Evolutionary conservation across 1,140 invertebrate species (phyloP), one percentile per base, ranked within the genome.

Genomic region (Caenorhabditis latens): DNA sequence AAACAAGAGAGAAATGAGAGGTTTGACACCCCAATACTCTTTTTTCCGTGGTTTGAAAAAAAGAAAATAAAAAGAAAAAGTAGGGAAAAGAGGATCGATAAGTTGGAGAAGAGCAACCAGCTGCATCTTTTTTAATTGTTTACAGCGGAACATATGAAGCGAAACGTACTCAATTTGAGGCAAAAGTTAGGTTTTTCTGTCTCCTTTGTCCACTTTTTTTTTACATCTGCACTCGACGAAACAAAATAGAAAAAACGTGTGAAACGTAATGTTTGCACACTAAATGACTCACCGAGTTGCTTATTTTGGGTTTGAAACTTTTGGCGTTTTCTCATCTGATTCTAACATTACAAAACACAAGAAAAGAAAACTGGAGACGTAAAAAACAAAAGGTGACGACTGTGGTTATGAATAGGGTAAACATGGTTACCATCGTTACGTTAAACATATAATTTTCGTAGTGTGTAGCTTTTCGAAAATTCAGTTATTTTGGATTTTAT

Each of bases 131-230:
- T 71, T 71, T 71, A 71, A 71, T 71, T 71, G 65, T 71, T 71
- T 71, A 71, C 40, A 71, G 19, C 65, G n/a, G 42, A 71, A 71
- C 65, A 43, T 71, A 13, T 71, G 65, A 71, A 71, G 65, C 65
- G 65, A 46, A 71, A 71, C 65, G 42, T 71, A 71, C 65, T 71
- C 65, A 71, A 71, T 71, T 71, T 46, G 65, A 71, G 65, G 65
- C 65, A 71, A 71, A 71, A 71, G 65, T 71, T 71, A 71, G 65
- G 40, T 71, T 71, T 43, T 71, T 43, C 46, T 71, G 21, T 43
- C 32, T 40, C 40, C 40, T 21, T 65, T 11, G 5, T 65, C 21
- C 16, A n/a, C 16, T 24, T 32, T 63, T 63, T 63, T 63, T 32
- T 32, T 19, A 3, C 9, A 8, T 58, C n/a, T 32, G 21, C 24